A percentile compares a stretch with the other conserved stretches of the same genome.
phyloP scores from a whole-genome alignment of 1,140 invertebrate genomes.

The Monomorium pharaonis region DNA sequence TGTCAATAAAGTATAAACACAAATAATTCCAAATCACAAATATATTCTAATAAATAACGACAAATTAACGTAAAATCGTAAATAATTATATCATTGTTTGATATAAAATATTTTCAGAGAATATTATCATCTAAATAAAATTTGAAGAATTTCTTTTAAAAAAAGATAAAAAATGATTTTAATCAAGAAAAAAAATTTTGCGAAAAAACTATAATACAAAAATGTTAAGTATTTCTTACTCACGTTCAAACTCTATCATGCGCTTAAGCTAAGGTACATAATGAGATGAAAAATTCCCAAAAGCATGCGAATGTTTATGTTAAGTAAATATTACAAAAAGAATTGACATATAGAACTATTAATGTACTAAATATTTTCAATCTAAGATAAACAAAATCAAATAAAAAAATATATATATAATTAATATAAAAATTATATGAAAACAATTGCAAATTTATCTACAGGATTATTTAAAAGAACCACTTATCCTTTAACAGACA shows the following conservation, averaged over 20 bases:
- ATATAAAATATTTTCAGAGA: not conserved
- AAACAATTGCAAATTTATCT: not conserved
- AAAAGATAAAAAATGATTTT: not conserved
- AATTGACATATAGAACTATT: conserved; percentile 10
- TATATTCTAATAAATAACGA: too few relatives aligned
- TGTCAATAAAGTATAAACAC: too few relatives aligned
- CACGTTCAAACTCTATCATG: conserved; percentile 78
- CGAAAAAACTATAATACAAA: conserved; percentile 22
- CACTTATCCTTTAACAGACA: too few relatives aligned
- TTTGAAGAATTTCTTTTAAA: too few relatives aligned
- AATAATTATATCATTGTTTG: too few relatives aligned
- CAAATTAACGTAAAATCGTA: too few relatives aligned
- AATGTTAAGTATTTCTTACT: conserved; percentile 43
- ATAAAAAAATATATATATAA: not conserved
- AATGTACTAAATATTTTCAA: conserved; percentile 12
- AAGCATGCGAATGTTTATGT: conserved; percentile 81
- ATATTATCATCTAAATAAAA: too few relatives aligned
- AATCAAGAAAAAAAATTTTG: conserved; percentile 14
- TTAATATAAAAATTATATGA: not conserved
- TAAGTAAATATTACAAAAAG: conserved; percentile 55
- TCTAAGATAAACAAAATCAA: not conserved
- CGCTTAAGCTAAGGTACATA: conserved; percentile 82
- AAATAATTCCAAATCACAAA: too few relatives aligned
- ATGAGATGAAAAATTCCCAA: conserved; percentile 82
- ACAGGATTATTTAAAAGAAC: too few relatives aligned